Conservation (phyloP, 2,113 vertebrate species). For the Paralichthys olivaceus region DNA sequence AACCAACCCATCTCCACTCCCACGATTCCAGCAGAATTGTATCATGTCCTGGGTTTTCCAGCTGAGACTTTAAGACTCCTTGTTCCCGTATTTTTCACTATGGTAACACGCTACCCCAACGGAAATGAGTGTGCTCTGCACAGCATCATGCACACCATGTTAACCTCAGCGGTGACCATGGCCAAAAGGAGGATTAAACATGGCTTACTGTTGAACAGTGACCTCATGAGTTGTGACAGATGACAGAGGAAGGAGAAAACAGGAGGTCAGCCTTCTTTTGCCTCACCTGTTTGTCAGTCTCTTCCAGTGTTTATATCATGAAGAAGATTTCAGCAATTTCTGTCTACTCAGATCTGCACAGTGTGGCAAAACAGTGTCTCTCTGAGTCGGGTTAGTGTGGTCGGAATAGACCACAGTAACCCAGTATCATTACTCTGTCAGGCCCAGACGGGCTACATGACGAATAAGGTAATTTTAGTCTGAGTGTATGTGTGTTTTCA, state of each 20-base stretch:
- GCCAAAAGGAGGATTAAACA: conserved; percentile 72
- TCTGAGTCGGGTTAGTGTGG: not conserved
- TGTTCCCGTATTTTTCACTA: conserved; percentile 72
- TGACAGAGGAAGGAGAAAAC: conserved; percentile 38
- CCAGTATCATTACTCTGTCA: conserved; percentile 56
- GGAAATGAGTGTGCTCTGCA: conserved; percentile 74
- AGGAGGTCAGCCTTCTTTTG: conserved; percentile 17
- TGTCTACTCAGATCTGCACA: not conserved
- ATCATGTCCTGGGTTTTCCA: conserved; percentile 70
- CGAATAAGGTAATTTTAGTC: conserved; percentile 60
- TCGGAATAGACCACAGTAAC: conserved; percentile 41
- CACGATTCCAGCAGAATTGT: conserved; percentile 67
- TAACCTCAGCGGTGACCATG: conserved; percentile 54
- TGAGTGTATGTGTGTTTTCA: conserved; percentile 44
- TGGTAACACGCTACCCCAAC: conserved; percentile 69
- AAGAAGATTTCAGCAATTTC: not conserved
- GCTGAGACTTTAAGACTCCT: conserved; percentile 62
- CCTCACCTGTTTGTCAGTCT: conserved; percentile 26
- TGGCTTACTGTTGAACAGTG: conserved; percentile 41
- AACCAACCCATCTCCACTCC: conserved; percentile 25
- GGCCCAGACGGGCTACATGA: conserved; percentile 51
- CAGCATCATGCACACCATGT: conserved; percentile 67
- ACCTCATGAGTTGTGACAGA: conserved; percentile 56
- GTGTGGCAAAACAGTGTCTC: not conserved
- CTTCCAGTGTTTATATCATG: conserved; percentile 16